These are phyloP conservation scores for Teinopalpus imperialis DNA, from an alignment of 2,888 invertebrate genomes.

Conservation along the genomic window DNA sequence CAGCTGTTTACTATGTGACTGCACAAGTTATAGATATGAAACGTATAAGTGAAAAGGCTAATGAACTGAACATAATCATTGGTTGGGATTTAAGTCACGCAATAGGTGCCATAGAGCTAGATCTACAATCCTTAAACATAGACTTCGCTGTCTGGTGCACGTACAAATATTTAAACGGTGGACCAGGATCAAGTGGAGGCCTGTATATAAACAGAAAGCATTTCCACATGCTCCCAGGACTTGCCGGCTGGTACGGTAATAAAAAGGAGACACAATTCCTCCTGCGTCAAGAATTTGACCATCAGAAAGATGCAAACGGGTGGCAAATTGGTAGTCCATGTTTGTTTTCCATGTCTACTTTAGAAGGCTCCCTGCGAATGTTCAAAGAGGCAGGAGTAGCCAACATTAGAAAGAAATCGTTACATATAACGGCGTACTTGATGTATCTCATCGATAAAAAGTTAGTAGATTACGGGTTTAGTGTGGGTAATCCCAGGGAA, in stretches of 20 bases:
- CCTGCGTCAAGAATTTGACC: conserved; percentile 60
- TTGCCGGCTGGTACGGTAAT: conserved; percentile 66
- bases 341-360: conserved; percentile 57
- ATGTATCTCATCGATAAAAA: conserved; percentile 61
- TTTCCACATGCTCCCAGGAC: conserved; percentile 53
- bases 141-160: conserved; percentile 73
- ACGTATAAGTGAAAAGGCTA: conserved; percentile 55
- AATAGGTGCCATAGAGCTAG: conserved; percentile 55
- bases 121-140: conserved; percentile 55
- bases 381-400: conserved; percentile 55
- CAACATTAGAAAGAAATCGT: conserved; percentile 60
- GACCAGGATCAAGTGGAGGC: conserved; percentile 57
- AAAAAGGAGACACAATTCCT: conserved; percentile 56
- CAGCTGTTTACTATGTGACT: conserved; percentile 59
- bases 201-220: conserved; percentile 64
- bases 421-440: conserved; percentile 62
- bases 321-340: conserved; percentile 64
- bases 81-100: conserved; percentile 71
- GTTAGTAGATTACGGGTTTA: conserved; percentile 49
- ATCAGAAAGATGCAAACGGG: conserved; percentile 57
- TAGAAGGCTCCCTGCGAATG: conserved; percentile 61
- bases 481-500: conserved; percentile 54
- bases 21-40: conserved; percentile 64
- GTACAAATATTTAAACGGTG: conserved; percentile 69
- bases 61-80: conserved; percentile 50